Base-by-base conservation (phyloP, 2,888 invertebrate species). In the Temnothorax unifasciatus region DNA sequence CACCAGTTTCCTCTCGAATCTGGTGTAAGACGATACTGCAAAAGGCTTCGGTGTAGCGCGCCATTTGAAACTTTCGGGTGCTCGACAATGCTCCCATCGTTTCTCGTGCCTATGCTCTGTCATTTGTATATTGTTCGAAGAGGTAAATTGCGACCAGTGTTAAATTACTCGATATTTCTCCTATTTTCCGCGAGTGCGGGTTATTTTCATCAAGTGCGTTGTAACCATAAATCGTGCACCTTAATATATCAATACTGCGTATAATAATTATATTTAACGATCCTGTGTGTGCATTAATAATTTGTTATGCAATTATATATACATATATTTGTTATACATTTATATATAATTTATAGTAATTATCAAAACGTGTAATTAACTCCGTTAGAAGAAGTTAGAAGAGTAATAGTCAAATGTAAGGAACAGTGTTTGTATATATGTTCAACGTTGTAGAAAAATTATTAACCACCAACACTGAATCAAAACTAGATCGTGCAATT, bases 81-180 rank as follows among this genome's bases (percentile, higher is more conserved):
- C 57, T 61, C 79, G 81, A 63, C 47, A 84, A 94, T 93, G 94
- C 83, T 94, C 86, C 93, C 94, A 64, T 87, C 88, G 61, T 91
- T 93, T 64, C 85, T 94, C 59, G 90, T 92, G 63, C 92, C 93
- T 29, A 69, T 93, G 41, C 82, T 94, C 83, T 94, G 94, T 81
- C 93, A 93, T 47, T 84, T 94, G 50, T 87, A 94, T 84, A 87
- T 93, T 69, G 77, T 94, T 76, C 88, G 86, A 85, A 87, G 91
- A 93, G 93, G 93, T 93, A 91, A 89, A 84, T 83, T 61, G n/a
- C 34, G 25, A 41, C 15, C 18, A 25, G 52, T 50, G 79, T 13
- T 25, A 52, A 47, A 38, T 61, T 59, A 50, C 9, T 15, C n/a
- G 18, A 73, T 29, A 25, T 25, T 74, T 6, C n/a, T 18, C n/a